A percentile compares a stretch with the other conserved stretches of the same genome.
Evolutionary conservation across 2,888 invertebrate genomes (phyloP).

Genomic region (Archaeoteleia sp.): DNA sequence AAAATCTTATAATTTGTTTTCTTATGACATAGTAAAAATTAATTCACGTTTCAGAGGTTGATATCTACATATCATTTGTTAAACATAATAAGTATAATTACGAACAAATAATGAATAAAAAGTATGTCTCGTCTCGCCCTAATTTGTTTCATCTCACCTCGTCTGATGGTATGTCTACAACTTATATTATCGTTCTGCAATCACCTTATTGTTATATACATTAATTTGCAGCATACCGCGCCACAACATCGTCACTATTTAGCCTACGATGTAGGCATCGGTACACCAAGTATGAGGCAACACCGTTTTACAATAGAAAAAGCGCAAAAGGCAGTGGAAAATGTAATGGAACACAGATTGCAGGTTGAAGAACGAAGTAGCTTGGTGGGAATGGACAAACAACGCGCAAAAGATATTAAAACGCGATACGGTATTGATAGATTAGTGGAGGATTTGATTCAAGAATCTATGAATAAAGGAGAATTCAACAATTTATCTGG

Average conservation of each 20-base stretch:
- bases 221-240: slow-evolving; percentile 82
- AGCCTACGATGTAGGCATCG: slow-evolving; percentile 85
- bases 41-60: too few species aligned
- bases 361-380: slow-evolving; percentile 74
- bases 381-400: slow-evolving; percentile 63
- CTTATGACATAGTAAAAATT: too few species aligned
- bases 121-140: too few species aligned
- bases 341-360: slow-evolving; percentile 80
- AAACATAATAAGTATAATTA: too few species aligned
- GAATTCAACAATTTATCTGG: slow-evolving; percentile 91
- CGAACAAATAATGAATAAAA: too few species aligned
- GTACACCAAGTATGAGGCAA: slow-evolving; percentile 86
- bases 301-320: slow-evolving; percentile 84
- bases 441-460: slow-evolving; percentile 92
- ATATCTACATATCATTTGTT: not conserved
- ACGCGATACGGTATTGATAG: slow-evolving; percentile 86
- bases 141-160: too few species aligned
- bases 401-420: slow-evolving; percentile 64
- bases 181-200: slow-evolving; percentile 5
- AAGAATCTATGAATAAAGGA: slow-evolving; percentile 92
- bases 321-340: slow-evolving; percentile 83
- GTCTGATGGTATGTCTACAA: too few species aligned
- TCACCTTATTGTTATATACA: slow-evolving; percentile 11
- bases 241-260: slow-evolving; percentile 93
- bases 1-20: too few species aligned